Percentiles rank a stretch among this genome's conserved stretches.
phyloP scores from a whole-genome alignment of 2,113 vertebrate genomes.

The Phalacrocorax pelagicus region DNA sequence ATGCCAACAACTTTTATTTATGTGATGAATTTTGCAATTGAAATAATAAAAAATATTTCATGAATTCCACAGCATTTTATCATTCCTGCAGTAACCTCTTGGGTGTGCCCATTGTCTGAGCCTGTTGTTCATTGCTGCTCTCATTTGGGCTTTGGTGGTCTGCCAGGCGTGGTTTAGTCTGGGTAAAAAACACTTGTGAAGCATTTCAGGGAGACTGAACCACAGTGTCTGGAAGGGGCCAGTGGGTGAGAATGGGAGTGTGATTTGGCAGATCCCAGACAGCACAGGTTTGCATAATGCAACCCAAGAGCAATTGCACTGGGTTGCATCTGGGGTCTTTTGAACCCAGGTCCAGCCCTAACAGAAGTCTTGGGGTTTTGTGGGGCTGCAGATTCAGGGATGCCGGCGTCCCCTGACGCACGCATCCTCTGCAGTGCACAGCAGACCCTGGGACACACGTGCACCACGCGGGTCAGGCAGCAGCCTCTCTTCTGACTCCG shows the following conservation, averaged over 20 bases:
- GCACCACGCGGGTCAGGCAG: not conserved
- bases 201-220: not conserved
- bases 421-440: accelerated
- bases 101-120: not conserved
- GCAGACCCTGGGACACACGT: accelerated
- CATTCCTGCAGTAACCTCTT: not conserved
- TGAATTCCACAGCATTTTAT: not conserved
- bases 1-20: not conserved
- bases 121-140: not conserved
- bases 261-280: not conserved
- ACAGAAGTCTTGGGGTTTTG: not conserved
- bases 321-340: not conserved
- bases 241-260: not conserved
- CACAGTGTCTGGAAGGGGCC: not conserved
- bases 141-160: not conserved
- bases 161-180: not conserved
- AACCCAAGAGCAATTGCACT: not conserved
- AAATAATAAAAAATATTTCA: not conserved
- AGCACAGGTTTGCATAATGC: not conserved
- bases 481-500: not conserved
- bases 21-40: not conserved
- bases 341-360: not conserved
- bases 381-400: not conserved
- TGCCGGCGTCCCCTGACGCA: accelerated
- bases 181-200: not conserved